Percentiles rank a stretch among this genome's conserved stretches.
These are phyloP conservation scores for Discoglossus pictus DNA, from an alignment of 2,797 vertebrate genomes.

Conservation along the genomic window DNA sequence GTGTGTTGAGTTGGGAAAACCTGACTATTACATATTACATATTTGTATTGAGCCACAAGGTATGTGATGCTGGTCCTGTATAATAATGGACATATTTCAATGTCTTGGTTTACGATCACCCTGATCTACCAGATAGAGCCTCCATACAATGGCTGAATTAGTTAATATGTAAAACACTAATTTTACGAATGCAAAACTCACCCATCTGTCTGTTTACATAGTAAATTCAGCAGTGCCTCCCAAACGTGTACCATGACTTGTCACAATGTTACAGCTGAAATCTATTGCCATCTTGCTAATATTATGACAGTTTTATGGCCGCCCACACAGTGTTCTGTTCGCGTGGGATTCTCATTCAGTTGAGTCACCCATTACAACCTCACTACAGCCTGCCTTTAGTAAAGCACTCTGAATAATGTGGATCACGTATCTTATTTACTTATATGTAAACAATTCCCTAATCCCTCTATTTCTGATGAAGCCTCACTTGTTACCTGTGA, in stretches of 20 bases:
- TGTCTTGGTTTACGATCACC: no score
- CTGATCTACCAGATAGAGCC: no score
- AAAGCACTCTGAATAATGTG: background rate
- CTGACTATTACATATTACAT: no score
- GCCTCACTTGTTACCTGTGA: no score
- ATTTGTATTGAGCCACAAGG: no score
- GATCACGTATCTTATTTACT: no score
- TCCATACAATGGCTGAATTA: background rate
- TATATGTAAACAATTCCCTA: no score
- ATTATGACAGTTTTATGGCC: constrained; percentile 51
- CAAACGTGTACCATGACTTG: constrained; percentile 44
- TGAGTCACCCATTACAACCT: constrained; percentile 44
- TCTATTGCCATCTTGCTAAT: constrained; percentile 51
- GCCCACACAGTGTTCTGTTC: constrained; percentile 41
- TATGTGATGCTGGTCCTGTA: no score
- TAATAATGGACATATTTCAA: no score
- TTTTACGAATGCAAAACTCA: constrained; percentile 41
- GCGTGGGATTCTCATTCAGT: constrained; percentile 11
- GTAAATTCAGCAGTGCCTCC: constrained; percentile 41
- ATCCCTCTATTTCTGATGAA: no score
- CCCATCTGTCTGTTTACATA: constrained; percentile 50
- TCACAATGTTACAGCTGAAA: constrained; percentile 51
- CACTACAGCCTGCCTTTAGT: constrained; percentile 4
- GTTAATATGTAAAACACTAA: constrained; percentile 33
- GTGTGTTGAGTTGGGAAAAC: no score